phyloP scores from a whole-genome alignment of 1,140 invertebrate species.

The Phthorimaea operculella region DNA sequence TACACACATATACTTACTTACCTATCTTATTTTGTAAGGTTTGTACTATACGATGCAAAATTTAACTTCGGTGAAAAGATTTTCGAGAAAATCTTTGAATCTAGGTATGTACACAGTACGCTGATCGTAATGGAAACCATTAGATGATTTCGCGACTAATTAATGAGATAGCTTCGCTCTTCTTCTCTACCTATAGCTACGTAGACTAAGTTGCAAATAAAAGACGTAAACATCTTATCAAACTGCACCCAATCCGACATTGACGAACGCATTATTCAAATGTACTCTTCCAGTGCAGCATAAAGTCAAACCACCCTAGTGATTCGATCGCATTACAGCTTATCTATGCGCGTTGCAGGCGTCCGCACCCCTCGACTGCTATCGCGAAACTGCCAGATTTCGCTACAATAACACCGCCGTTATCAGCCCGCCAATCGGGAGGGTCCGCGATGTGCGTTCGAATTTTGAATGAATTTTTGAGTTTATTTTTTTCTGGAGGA shows the following conservation, averaged over 20 bases:
- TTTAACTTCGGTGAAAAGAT: too few species aligned
- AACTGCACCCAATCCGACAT: background rate
- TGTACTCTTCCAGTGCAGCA: constrained; percentile 35
- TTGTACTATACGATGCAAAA: too few species aligned
- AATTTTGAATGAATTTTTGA: constrained; percentile 35
- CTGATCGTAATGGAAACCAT: too few species aligned
- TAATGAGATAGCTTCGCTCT: too few species aligned
- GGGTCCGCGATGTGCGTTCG: constrained; percentile 30
- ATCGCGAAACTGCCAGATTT: constrained; percentile 59
- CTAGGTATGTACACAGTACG: too few species aligned
- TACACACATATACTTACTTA: too few species aligned
- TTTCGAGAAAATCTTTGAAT: too few species aligned
- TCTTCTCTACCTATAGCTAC: too few species aligned
- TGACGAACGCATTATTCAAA: constrained; percentile 27
- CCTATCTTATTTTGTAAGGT: too few species aligned
- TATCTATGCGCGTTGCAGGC: constrained; percentile 49
- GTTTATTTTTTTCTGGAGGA: background rate
- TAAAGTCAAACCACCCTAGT: constrained; percentile 45
- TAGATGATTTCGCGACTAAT: too few species aligned
- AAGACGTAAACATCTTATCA: background rate
- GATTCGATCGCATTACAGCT: constrained; percentile 43
- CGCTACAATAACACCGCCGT: constrained; percentile 48
- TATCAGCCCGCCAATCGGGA: constrained; percentile 53
- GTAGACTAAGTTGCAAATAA: too few species aligned
- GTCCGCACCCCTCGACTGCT: constrained; percentile 48